These are phyloP conservation scores for Puma concolor DNA, from an alignment of 2,113 vertebrate species.

Conservation along the genomic window DNA sequence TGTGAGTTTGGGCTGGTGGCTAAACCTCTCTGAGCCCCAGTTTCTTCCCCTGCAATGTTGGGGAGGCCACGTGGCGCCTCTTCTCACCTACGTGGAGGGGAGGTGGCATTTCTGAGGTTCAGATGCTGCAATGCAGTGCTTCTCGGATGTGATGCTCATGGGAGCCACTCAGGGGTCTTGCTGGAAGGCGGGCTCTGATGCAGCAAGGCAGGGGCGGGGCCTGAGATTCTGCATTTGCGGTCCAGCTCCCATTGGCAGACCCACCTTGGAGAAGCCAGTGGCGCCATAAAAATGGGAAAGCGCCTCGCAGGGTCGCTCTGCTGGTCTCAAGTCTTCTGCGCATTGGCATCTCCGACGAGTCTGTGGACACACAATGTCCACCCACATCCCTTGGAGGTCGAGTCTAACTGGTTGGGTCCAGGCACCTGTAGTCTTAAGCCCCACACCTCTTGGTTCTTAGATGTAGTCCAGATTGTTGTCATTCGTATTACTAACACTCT, in stretches of 20 bases:
- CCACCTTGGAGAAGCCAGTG: fast-evolving
- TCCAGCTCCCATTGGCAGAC: neutral
- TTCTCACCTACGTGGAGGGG: neutral
- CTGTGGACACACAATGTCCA: fast-evolving
- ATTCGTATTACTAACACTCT: neutral
- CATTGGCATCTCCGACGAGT: neutral
- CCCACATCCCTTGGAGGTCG: neutral
- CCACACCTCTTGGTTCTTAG: fast-evolving
- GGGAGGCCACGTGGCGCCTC: fast-evolving
- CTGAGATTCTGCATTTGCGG: neutral
- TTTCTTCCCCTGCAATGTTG: neutral
- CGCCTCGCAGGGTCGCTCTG: fast-evolving
- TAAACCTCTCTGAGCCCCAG: neutral
- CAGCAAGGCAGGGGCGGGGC: too few species aligned
- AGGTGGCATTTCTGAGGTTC: neutral
- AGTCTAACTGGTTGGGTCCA: neutral
- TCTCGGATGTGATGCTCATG: neutral
- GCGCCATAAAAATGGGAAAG: neutral
- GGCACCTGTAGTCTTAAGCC: fast-evolving
- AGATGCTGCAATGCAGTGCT: fast-evolving
- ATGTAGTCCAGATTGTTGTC: neutral
- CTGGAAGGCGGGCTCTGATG: neutral
- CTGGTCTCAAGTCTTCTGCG: neutral
- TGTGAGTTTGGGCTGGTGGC: neutral
- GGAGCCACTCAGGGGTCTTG: too few species aligned